A percentile compares a stretch with the other conserved stretches of the same genome.
These are phyloP conservation scores for Zhuqinia jingwanae DNA, from an alignment of 2,888 invertebrate species.

Conservation along the genomic window DNA sequence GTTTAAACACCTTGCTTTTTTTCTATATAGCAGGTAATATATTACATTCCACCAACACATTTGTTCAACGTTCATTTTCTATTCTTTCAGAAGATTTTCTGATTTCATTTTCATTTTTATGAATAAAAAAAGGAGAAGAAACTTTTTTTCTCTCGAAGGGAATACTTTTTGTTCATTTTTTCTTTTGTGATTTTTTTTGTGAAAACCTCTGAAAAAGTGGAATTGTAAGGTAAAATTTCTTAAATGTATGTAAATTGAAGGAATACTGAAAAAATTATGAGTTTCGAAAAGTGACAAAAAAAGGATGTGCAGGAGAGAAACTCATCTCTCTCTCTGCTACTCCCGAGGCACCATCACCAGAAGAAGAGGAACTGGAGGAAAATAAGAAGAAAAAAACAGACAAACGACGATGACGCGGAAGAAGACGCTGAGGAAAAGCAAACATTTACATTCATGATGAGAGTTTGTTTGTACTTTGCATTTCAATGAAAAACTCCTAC, in stretches of 20 bases:
- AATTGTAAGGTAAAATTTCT: constrained; percentile 33
- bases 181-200: constrained; percentile 8
- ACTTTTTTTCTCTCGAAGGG: no score
- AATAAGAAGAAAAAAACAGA: background rate
- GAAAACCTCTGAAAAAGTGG: constrained; percentile 18
- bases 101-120: constrained; percentile 40
- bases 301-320: constrained; percentile 1
- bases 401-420: background rate
- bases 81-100: background rate
- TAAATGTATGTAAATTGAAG: constrained; percentile 23
- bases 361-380: constrained; percentile 6
- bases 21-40: background rate
- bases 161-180: constrained; percentile 5
- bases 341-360: background rate
- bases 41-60: no score
- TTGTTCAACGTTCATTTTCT: no score
- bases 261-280: constrained; percentile 23
- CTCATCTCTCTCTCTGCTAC: no score
- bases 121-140: constrained; percentile 3
- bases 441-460: constrained; percentile 63
- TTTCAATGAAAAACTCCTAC: constrained; percentile 63
- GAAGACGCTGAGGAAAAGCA: constrained; percentile 37
- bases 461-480: constrained; percentile 63
- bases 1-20: constrained; percentile 3
- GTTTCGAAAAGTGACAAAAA: background rate